Base-by-base conservation (phyloP, 2,888 invertebrate genomes). In the Pantelozetes paolii region DNA sequence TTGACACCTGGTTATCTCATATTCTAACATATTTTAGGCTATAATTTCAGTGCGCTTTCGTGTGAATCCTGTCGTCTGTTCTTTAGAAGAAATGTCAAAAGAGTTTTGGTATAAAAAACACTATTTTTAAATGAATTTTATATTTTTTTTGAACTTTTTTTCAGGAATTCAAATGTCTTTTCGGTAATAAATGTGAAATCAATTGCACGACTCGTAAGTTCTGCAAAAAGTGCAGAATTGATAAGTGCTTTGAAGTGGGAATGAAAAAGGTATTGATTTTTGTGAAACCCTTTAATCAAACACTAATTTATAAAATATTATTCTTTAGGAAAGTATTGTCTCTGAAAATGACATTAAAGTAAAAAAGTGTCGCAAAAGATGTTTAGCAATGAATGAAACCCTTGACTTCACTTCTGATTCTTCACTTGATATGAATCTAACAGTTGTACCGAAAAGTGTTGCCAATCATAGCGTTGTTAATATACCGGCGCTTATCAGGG, bases 41-140 rank as follows among this genome's bases (percentile, higher is more conserved):
- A n/a, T 15, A 62, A 62, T 32, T 62, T 62, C 13, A 30, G 32
- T 62, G 62, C 32, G 3, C 2, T 62, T 5, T 32, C 32, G 8
- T 62, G 62, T 32, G 62, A 62, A 28, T 62, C 62, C 32, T 62
- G 62, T 62, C 30, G 32, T n/a, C 18, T 28, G 2, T 32, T 62
- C 32, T 62, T 62, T n/a, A 62, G 62, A 9, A 30, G 62, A 6
- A 32, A 28, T 32, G 62, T 32, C 3, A 2, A 9, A 9, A 32
- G 30, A 32, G 5, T 1, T 62, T n/a, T 28, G 32, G 32, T 32
- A 32, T 32, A 45, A 50, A 50, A 50, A 50, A 50, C 20, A 20
- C 8, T 6, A 28, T 30, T 15, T 28, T 59, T 28, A 28, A 30
- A 26, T 9, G 3, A 28, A 28, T 59, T 28, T 6, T 28, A 28